These are phyloP conservation scores for Microctonus aethiopoides DNA, from an alignment of 2,888 invertebrate genomes.

Conservation along the genomic window DNA sequence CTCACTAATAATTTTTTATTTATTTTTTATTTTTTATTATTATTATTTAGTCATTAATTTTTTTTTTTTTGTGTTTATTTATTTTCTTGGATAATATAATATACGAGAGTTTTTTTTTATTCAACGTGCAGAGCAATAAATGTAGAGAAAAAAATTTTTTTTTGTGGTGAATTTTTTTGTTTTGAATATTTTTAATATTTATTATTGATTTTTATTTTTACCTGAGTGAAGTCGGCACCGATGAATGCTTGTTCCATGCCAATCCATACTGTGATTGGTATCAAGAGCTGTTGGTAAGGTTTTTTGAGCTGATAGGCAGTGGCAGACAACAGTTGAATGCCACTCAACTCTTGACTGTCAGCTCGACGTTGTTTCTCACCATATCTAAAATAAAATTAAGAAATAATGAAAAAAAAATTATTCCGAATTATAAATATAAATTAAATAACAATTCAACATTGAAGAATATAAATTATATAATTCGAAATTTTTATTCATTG, in stretches of 20 bases:
- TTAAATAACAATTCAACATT: no score
- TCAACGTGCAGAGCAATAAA: background rate
- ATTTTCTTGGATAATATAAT: background rate
- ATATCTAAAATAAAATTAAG: conserved; percentile 71
- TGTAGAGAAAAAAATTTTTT: background rate
- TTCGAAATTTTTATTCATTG: no score
- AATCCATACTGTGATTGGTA: conserved; percentile 95
- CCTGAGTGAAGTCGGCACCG: conserved; percentile 89
- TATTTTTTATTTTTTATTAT: background rate
- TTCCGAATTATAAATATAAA: no score
- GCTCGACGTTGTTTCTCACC: conserved; percentile 84
- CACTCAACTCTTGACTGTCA: conserved; percentile 81
- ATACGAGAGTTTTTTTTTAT: background rate
- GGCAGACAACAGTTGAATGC: conserved; percentile 85
- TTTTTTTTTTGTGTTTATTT: background rate
- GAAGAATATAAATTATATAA: no score
- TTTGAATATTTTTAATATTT: no score
- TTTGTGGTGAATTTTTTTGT: background rate
- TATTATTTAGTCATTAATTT: background rate
- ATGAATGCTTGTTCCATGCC: conserved; percentile 98
- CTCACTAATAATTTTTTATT: no score
- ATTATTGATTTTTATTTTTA: conserved; percentile 64
- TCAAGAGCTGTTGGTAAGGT: conserved; percentile 90
- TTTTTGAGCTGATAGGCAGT: conserved; percentile 92
- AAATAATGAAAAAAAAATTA: background rate